Conservation (phyloP, 2,888 invertebrate genomes). For the Cheilosia soror region DNA sequence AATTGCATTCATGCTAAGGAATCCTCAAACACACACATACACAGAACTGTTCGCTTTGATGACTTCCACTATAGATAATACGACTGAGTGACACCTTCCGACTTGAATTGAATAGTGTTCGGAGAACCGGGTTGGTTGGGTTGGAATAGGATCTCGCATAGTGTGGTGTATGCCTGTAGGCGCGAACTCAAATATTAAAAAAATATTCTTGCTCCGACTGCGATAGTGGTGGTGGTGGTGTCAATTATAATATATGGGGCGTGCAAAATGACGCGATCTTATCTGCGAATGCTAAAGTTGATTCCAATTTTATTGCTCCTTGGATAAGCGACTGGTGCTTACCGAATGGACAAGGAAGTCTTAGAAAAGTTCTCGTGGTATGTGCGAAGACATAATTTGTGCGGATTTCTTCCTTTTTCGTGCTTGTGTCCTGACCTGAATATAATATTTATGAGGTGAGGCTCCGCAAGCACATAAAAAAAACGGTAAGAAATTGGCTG, state of each 20-base stretch:
- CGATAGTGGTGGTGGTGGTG: conserved; percentile 47
- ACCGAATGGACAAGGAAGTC: conserved; percentile 73
- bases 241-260: conserved; percentile 76
- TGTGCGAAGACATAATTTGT: conserved; percentile 64
- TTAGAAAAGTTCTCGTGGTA: conserved; percentile 59
- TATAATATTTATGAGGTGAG: conserved; percentile 72
- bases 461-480: conserved; percentile 19
- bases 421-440: conserved; percentile 73
- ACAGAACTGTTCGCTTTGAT: conserved; percentile 42
- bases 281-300: conserved; percentile 80
- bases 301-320: conserved; percentile 74
- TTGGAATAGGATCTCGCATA: conserved; percentile 31
- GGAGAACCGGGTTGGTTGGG: conserved; percentile 3
- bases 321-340: conserved; percentile 61
- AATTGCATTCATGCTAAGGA: conserved; percentile 44
- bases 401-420: conserved; percentile 42
- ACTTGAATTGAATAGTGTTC: conserved; percentile 41
- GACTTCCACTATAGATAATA: conserved; percentile 63
- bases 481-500: conserved; percentile 61
- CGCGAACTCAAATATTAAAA: conserved; percentile 38
- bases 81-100: conserved; percentile 69
- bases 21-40: conserved; percentile 31
- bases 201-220: conserved; percentile 53
- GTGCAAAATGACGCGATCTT: conserved; percentile 81
- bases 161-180: conserved; percentile 40